A percentile compares a stretch with the other conserved stretches of the same genome.
These are phyloP conservation scores for Zaprionus obscuricornis DNA, from an alignment of 2,888 invertebrate genomes.

Conservation along the genomic window DNA sequence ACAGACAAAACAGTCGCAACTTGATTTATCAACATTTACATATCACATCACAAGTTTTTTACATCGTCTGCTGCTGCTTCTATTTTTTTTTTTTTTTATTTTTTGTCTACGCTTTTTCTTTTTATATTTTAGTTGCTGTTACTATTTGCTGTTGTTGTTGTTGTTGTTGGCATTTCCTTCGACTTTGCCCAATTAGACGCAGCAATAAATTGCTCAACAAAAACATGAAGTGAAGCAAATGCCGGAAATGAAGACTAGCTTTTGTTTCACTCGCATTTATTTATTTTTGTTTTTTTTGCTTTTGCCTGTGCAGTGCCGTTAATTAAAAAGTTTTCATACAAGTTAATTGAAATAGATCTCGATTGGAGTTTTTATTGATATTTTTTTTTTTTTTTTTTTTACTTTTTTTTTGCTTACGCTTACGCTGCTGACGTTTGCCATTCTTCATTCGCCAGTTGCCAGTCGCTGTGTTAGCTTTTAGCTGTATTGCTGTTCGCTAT, in stretches of 20 bases:
- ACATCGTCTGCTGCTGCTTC: not conserved
- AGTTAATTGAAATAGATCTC: slow-evolving; percentile 77
- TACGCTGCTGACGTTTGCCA: slow-evolving; percentile 68
- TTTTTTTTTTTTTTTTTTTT: no score
- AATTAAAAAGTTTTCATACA: slow-evolving; percentile 77
- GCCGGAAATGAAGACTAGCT: slow-evolving; percentile 44
- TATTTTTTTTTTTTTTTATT: not conserved
- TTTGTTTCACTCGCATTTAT: slow-evolving; percentile 3
- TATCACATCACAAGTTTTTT: slow-evolving; percentile 39
- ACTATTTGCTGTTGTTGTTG: no score
- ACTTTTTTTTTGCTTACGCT: no score
- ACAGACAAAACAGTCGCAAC: slow-evolving; percentile 55
- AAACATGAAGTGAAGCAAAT: slow-evolving; percentile 20
- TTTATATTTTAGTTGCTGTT: slow-evolving; percentile 7
- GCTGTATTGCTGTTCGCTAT: no score
- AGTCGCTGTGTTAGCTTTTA: no score
- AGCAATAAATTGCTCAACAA: slow-evolving; percentile 64
- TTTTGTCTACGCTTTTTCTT: not conserved
- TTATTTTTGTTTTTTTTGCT: not conserved
- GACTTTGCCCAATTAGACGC: slow-evolving; percentile 69
- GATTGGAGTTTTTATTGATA: slow-evolving; percentile 77
- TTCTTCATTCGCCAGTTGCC: slow-evolving; percentile 25
- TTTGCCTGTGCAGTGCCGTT: slow-evolving; percentile 64
- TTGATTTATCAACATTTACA: slow-evolving; percentile 75
- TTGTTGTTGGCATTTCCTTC: slow-evolving; percentile 16